Evolutionary conservation across 2,888 invertebrate genomes (phyloP).

Genomic region (Drosophila paramelanica): DNA sequence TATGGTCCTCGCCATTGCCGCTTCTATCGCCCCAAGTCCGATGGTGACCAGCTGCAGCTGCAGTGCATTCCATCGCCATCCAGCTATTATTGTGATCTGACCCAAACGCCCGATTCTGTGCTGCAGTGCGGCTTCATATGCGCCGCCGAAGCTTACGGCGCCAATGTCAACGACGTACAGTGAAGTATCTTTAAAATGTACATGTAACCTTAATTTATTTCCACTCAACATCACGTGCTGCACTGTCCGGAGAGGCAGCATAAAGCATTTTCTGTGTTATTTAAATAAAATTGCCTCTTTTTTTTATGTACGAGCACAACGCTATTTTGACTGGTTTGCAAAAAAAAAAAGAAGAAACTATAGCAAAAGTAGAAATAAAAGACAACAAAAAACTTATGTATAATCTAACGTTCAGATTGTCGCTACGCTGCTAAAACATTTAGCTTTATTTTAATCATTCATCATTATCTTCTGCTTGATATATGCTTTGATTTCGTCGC

Average conservation of each 20-base stretch:
- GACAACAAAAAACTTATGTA: neutral
- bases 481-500: slow-evolving; percentile 83
- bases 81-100: slow-evolving; percentile 84
- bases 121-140: slow-evolving; percentile 68
- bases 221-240: slow-evolving; percentile 30
- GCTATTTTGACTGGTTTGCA: neutral
- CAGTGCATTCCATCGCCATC: slow-evolving; percentile 81
- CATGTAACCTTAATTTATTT: slow-evolving; percentile 47
- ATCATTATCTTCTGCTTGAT: slow-evolving; percentile 67
- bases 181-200: slow-evolving; percentile 25
- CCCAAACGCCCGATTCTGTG: slow-evolving; percentile 75
- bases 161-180: slow-evolving; percentile 38
- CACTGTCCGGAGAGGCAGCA: slow-evolving; percentile 18
- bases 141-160: slow-evolving; percentile 69
- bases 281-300: slow-evolving; percentile 68
- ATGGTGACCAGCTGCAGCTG: slow-evolving; percentile 58
- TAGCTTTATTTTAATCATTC: slow-evolving; percentile 27
- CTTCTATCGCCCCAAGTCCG: slow-evolving; percentile 85
- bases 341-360: neutral
- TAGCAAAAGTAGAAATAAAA: neutral
- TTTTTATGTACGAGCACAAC: slow-evolving; percentile 26
- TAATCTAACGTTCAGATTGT: slow-evolving; percentile 11
- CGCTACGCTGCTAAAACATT: neutral
- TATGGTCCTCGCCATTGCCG: slow-evolving; percentile 89
- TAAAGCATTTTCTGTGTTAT: slow-evolving; percentile 71